Percentiles rank a stretch among this genome's conserved stretches.
phyloP scores from a whole-genome alignment of 2,888 invertebrate genomes.

The Acanthosepion esculentum region DNA sequence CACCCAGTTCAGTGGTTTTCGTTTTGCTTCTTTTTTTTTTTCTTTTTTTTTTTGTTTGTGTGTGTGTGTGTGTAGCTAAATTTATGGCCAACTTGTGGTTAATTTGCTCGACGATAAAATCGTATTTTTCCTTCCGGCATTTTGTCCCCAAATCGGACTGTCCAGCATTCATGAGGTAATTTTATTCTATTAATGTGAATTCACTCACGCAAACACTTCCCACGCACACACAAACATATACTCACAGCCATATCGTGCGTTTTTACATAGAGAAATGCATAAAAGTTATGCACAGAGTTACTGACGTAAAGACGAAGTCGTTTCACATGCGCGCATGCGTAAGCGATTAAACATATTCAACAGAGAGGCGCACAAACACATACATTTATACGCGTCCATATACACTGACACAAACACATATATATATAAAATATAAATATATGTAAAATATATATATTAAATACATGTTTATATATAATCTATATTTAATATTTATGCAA shows the following conservation, averaged over 20 bases:
- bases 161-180: not conserved
- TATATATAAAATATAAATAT: too few relatives aligned
- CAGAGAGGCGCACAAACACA: too few relatives aligned
- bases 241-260: not conserved
- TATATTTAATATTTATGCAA: too few relatives aligned
- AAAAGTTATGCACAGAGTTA: too few relatives aligned
- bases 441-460: too few relatives aligned
- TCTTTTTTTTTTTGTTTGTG: not conserved
- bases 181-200: not conserved
- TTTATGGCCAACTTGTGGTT: slow-evolving; percentile 18
- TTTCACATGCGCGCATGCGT: too few relatives aligned
- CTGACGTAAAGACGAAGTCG: too few relatives aligned
- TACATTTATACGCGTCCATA: too few relatives aligned
- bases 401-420: too few relatives aligned
- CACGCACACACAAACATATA: not conserved
- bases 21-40: not conserved
- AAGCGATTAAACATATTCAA: too few relatives aligned
- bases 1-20: not conserved
- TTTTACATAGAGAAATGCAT: not conserved
- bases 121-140: slow-evolving; percentile 21
- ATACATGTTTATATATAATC: too few relatives aligned
- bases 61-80: not conserved
- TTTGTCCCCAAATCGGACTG: not conserved
- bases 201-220: not conserved
- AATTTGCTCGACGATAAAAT: not conserved